phyloP scores from a whole-genome alignment of 2,888 invertebrate species.

The Sympetrum striolatum region DNA sequence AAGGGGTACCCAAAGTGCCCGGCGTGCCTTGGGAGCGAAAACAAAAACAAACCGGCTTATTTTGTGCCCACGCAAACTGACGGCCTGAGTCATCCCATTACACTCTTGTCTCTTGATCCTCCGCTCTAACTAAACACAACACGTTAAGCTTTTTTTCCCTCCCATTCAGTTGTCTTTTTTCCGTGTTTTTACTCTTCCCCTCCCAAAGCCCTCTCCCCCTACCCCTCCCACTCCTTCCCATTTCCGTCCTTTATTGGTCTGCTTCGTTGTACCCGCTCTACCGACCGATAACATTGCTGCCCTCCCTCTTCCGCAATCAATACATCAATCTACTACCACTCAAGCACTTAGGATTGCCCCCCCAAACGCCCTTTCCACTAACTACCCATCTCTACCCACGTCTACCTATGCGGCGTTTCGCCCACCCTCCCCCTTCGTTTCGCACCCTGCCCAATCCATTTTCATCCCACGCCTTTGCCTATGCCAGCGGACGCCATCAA shows the following conservation, averaged over 20 bases:
- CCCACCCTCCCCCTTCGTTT: background rate
- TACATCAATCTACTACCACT: background rate
- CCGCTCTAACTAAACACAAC: constrained; percentile 14
- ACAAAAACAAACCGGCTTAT: constrained; percentile 40
- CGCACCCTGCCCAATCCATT: constrained; percentile 38
- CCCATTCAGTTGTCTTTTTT: background rate
- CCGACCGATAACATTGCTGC: background rate
- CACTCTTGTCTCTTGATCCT: constrained; percentile 14
- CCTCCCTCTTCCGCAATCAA: background rate
- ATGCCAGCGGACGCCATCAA: constrained; percentile 37
- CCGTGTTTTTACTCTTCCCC: constrained; percentile 3
- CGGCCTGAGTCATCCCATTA: constrained; percentile 33
- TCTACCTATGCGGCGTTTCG: background rate
- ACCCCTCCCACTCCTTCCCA: background rate
- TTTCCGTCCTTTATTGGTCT: background rate
- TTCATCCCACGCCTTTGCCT: constrained; percentile 27
- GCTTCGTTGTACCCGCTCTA: background rate
- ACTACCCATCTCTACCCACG: background rate
- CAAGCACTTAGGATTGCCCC: background rate
- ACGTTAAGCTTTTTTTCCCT: background rate
- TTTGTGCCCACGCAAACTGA: constrained; percentile 31
- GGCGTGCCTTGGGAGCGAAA: constrained; percentile 6
- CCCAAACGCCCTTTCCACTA: background rate
- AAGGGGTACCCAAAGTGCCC: background rate
- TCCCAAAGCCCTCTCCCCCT: background rate